Base-by-base conservation (phyloP, 92 coral and sea anemone species). In the Heliopora coerulea region DNA sequence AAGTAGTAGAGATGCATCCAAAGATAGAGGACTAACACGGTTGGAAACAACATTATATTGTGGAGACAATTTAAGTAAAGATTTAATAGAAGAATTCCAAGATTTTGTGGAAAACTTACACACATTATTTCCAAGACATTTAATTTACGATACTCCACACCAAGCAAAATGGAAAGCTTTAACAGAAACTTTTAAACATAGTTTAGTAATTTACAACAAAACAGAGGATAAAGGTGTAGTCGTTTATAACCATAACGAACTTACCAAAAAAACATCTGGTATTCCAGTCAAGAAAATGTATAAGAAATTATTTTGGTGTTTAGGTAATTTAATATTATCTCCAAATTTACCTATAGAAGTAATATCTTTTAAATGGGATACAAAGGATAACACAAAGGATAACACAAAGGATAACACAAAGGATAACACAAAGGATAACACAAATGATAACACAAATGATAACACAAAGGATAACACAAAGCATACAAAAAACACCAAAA, bases 231-330 rank as follows among this genome's bases (percentile, higher is more conserved):
- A 29, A 49, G 82, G 82, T 32, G 49, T 65, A n/a, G 1, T 65
- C 14, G 74, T 78, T 2, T 78, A 78, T 37, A 78, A 46, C 20
- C 52, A 65, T 70, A 42, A 74, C 48, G 79, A 74, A 9, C 44
- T 1, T 10, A 74, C 79, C 6, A 18, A 58, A 19, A 29, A 74
- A 18, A 74, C 56, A 2, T 49, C 46, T 39, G 79, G 79, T 15
- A 23, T 49, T 17, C 56, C 56, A 57, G 79, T 74, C 8, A 61
- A 58, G 0, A 34, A 58, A 33, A 39, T 61, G 72, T 32, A 19
- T 72, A 6, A 12, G 23, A 78, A 50, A 29, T 32, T 28, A 50
- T 17, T 18, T 3, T 78, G 75, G 82, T 65, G 75, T 54, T 56
- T 78, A 1, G 35, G 40, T 39, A 78, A 78, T 54, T 48, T 78